Conservation (phyloP, 2,888 invertebrate genomes). For the Tenthredo amoena region DNA sequence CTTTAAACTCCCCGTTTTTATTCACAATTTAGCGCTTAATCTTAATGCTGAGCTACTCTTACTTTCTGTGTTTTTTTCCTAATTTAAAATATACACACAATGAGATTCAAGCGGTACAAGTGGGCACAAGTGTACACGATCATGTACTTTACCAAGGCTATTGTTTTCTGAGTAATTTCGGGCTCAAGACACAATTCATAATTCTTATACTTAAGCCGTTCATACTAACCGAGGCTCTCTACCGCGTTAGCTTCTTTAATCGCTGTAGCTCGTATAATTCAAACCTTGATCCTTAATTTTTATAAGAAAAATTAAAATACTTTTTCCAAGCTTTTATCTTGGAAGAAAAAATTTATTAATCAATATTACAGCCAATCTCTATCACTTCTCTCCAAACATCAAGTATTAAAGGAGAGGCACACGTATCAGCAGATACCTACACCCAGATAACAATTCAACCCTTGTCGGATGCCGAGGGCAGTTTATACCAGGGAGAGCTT, state of each 20-base stretch:
- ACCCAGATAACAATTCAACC: slow-evolving; percentile 9
- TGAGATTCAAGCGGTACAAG: not conserved
- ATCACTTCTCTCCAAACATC: not conserved
- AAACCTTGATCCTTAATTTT: not conserved
- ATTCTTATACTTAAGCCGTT: not conserved
- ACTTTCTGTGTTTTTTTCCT: not conserved
- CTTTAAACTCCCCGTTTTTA: not conserved
- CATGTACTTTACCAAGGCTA: not conserved
- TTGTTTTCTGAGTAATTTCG: not conserved
- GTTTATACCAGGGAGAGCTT: not conserved
- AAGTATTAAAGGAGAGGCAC: not conserved
- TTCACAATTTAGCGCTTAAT: not conserved
- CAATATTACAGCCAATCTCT: not conserved
- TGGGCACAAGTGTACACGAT: not conserved
- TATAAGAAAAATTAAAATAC: not conserved
- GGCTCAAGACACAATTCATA: not conserved
- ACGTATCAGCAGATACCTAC: not conserved
- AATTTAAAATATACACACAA: not conserved
- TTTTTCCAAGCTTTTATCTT: not conserved
- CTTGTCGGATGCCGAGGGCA: not conserved
- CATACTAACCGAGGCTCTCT: not conserved
- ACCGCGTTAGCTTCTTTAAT: not conserved
- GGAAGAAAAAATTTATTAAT: not conserved
- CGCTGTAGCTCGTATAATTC: not conserved
- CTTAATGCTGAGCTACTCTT: not conserved